phyloP scores from a whole-genome alignment of 2,113 vertebrate genomes.

The Noturus placidus region DNA sequence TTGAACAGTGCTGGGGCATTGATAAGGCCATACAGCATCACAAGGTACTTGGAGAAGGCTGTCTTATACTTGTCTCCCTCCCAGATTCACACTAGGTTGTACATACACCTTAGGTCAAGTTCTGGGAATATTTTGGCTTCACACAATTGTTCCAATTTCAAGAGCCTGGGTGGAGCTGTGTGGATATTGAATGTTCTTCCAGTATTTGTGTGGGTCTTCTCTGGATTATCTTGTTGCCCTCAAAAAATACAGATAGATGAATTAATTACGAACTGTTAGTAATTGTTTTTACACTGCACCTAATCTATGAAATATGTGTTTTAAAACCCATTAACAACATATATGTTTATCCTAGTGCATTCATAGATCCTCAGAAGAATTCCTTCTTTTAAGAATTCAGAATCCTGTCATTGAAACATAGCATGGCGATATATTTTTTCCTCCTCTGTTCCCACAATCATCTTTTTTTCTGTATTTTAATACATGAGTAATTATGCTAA shows the following conservation, averaged over 20 bases:
- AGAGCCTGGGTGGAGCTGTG: not conserved
- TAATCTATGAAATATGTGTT: not conserved
- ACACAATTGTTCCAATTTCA: too few species aligned
- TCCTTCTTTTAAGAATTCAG: not conserved
- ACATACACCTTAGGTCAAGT: too few species aligned
- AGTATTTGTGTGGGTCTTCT: not conserved
- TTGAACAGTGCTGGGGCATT: too few species aligned
- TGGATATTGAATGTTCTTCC: not conserved
- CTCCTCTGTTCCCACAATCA: not conserved
- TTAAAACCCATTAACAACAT: not conserved
- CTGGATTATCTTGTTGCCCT: not conserved
- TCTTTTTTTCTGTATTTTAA: slow-evolving; percentile 21
- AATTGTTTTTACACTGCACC: not conserved
- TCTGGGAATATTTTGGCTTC: too few species aligned
- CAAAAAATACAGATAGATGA: not conserved
- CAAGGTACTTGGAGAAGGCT: too few species aligned
- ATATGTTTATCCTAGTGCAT: not conserved
- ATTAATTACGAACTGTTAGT: not conserved
- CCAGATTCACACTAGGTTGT: too few species aligned
- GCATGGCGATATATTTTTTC: not conserved
- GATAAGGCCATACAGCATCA: too few species aligned
- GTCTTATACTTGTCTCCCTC: too few species aligned
- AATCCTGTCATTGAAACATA: not conserved
- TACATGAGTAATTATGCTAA: slow-evolving; percentile 34
- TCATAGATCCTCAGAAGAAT: not conserved